These are phyloP conservation scores for Rhadinocentrus ornatus DNA, from an alignment of 2,797 vertebrate species.

Conservation along the genomic window DNA sequence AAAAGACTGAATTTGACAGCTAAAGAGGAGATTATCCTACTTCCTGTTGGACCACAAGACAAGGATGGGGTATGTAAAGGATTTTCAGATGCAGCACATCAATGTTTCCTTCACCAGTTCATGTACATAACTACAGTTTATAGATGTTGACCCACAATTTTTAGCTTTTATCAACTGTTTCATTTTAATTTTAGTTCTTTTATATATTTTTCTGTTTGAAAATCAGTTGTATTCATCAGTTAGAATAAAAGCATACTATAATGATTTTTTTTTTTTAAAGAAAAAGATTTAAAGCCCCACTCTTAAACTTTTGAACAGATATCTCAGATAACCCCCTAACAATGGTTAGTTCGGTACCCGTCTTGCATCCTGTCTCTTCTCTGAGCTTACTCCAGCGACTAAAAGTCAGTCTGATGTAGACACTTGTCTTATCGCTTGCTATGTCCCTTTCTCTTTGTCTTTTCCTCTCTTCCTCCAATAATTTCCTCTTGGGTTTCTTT, in stretches of 20 bases:
- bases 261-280: too few relatives aligned
- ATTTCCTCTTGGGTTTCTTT: background rate
- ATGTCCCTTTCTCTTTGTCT: too few relatives aligned
- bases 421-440: too few relatives aligned
- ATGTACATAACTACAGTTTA: background rate
- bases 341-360: background rate
- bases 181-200: background rate
- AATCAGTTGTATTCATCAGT: background rate
- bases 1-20: slow-evolving; percentile 30
- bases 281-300: too few relatives aligned
- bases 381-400: too few relatives aligned
- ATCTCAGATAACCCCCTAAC: background rate
- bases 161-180: background rate
- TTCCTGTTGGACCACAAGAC: slow-evolving; percentile 19
- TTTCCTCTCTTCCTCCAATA: background rate
- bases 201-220: background rate
- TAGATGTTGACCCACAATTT: background rate
- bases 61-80: slow-evolving; percentile 10
- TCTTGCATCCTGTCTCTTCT: background rate
- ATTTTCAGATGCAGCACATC: slow-evolving; percentile 1
- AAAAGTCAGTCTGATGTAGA: background rate
- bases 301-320: too few relatives aligned
- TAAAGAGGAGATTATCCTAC: slow-evolving; percentile 21
- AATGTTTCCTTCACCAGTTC: background rate
- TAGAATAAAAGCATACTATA: background rate